These are phyloP conservation scores for Otolemur garnettii DNA, from an alignment of 2,113 vertebrate genomes.

Conservation along the genomic window DNA sequence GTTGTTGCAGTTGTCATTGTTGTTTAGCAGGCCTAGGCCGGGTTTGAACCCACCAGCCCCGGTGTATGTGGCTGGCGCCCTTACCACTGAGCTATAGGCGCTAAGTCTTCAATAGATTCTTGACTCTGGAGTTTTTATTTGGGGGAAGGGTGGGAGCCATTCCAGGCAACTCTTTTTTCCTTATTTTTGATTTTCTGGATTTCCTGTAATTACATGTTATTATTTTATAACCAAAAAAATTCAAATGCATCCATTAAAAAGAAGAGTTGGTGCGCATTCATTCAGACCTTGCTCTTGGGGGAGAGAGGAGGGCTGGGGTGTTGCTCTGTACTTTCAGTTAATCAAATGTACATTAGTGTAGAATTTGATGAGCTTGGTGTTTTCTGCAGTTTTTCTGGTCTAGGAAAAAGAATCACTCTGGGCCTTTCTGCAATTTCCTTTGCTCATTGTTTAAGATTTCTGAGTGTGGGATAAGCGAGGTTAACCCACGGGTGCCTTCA, in stretches of 20 bases:
- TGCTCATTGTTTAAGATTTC: background rate
- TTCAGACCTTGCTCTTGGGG: background rate
- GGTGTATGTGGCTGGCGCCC: too few species aligned
- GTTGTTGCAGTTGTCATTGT: too few species aligned
- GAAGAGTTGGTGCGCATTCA: background rate
- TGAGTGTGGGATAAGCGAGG: background rate
- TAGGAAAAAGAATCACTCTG: background rate
- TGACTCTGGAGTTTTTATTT: background rate
- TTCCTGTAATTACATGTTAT: background rate
- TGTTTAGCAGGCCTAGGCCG: too few species aligned
- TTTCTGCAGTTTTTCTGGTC: background rate
- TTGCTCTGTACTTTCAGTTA: accelerated
- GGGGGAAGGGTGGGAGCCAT: background rate
- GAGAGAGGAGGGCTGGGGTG: background rate
- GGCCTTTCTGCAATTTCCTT: background rate
- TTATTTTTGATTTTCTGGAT: background rate
- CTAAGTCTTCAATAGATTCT: background rate
- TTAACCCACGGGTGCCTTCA: background rate
- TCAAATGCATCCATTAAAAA: background rate
- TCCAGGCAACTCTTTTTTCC: background rate
- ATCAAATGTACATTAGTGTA: background rate
- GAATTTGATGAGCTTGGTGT: background rate
- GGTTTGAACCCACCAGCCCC: too few species aligned
- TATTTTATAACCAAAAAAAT: background rate
- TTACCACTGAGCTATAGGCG: too few species aligned